Conservation (phyloP, 2,113 vertebrate species). For the Trachemys scripta region DNA sequence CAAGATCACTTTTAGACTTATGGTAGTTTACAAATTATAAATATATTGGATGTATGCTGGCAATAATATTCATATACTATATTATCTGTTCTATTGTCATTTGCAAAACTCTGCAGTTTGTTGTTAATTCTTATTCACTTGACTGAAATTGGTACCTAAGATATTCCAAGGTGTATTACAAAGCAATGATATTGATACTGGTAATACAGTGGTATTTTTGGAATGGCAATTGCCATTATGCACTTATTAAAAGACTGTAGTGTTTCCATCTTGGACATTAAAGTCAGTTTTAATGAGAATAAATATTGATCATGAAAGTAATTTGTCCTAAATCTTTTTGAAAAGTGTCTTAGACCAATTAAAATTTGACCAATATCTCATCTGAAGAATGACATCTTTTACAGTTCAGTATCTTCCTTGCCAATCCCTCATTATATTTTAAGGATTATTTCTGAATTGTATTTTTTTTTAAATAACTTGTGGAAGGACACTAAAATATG, state of each 20-base stretch:
- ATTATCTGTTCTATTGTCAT: background rate
- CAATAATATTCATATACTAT: background rate
- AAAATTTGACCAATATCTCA: background rate
- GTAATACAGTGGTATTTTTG: background rate
- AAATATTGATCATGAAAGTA: background rate
- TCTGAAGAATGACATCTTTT: background rate
- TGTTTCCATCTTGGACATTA: background rate
- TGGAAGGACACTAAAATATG: background rate
- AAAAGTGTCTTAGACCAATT: background rate
- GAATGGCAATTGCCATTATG: background rate
- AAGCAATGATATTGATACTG: background rate
- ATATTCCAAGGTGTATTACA: background rate
- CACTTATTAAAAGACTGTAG: background rate
- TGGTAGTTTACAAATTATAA: background rate
- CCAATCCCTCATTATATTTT: background rate
- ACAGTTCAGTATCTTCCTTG: background rate
- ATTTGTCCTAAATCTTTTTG: background rate
- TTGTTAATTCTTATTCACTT: background rate
- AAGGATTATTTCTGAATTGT: background rate
- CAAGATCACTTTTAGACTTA: background rate
- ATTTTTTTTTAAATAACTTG: background rate
- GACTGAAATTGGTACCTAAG: background rate
- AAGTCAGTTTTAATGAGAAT: background rate
- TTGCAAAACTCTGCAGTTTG: background rate
- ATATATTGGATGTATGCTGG: background rate